These are phyloP conservation scores for Acropora yongei DNA, from an alignment of 64 coral and sea anemone species.

Conservation along the genomic window DNA sequence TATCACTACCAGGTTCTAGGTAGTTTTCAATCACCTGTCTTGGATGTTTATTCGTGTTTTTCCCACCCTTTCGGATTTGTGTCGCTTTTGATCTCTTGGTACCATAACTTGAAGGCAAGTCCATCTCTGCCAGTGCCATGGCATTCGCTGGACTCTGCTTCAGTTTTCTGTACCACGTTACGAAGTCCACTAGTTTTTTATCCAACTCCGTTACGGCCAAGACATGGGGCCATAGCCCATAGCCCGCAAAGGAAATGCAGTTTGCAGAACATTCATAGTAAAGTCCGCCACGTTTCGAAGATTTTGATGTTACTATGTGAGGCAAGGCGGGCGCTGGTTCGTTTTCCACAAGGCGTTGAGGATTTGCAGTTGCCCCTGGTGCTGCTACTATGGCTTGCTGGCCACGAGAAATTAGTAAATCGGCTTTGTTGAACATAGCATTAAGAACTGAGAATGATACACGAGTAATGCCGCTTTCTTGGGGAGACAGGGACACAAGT, in stretches of 20 bases:
- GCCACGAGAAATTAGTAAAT: background rate
- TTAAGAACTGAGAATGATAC: constrained; percentile 32
- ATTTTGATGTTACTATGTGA: constrained; percentile 24
- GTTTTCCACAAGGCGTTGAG: constrained; percentile 31
- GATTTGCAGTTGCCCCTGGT: constrained; percentile 23
- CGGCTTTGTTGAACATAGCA: constrained; percentile 29
- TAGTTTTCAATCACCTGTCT: constrained; percentile 58
- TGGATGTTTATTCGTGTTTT: constrained; percentile 54
- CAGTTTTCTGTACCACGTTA: constrained; percentile 38
- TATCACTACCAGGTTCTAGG: background rate
- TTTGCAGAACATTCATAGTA: constrained; percentile 49
- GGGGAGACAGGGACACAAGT: constrained; percentile 17
- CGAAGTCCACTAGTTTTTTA: constrained; percentile 3
- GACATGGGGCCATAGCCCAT: constrained; percentile 65
- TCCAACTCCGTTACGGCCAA: constrained; percentile 63
- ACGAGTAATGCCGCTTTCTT: constrained; percentile 52
- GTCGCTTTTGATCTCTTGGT: constrained; percentile 61
- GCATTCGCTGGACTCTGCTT: constrained; percentile 37
- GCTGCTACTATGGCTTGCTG: constrained; percentile 32
- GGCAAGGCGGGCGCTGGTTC: constrained; percentile 15
- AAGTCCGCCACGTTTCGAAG: background rate
- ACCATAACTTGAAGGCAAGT: constrained; percentile 47
- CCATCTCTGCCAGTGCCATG: constrained; percentile 29
- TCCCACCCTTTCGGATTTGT: constrained; percentile 61
- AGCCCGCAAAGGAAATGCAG: constrained; percentile 48